These are phyloP conservation scores for Leptinotarsa rubiginosa DNA, from an alignment of 2,888 invertebrate species.

Conservation along the genomic window DNA sequence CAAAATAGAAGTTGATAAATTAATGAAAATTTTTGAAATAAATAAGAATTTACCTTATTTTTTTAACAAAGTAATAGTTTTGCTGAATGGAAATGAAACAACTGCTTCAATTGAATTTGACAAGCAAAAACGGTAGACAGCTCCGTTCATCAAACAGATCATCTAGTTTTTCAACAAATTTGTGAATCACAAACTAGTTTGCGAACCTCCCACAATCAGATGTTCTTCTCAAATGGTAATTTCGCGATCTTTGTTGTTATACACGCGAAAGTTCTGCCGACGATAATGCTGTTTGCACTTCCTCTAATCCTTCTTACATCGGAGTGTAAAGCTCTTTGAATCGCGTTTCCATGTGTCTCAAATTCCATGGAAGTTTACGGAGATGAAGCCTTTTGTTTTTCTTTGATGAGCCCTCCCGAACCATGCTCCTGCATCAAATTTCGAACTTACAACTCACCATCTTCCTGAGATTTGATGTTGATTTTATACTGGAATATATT, in stretches of 20 bases:
- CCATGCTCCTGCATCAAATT: conserved; percentile 36
- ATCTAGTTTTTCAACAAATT: too few relatives aligned
- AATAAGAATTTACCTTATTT: too few relatives aligned
- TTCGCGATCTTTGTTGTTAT: not conserved
- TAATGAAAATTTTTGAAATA: too few relatives aligned
- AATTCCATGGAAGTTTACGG: conserved; percentile 30
- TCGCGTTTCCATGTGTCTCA: conserved; percentile 29
- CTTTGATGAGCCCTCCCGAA: conserved; percentile 36
- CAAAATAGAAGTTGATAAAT: too few relatives aligned
- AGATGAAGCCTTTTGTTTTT: conserved; percentile 36
- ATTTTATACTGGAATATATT: not conserved
- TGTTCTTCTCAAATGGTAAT: not conserved
- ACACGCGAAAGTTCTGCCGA: not conserved
- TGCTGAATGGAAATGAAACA: not conserved
- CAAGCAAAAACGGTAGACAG: too few relatives aligned
- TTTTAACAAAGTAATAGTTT: too few relatives aligned
- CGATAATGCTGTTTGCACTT: conserved; percentile 28
- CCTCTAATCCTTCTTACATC: conserved; percentile 35
- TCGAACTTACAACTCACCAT: not conserved
- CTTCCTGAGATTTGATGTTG: not conserved
- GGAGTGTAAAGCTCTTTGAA: conserved; percentile 33
- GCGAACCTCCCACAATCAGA: not conserved
- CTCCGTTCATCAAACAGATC: too few relatives aligned
- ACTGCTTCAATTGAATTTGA: not conserved
- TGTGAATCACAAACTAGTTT: not conserved